A percentile compares a stretch with the other conserved stretches of the same genome.
Conservation (phyloP, 1,140 invertebrate genomes). For the Drosophila sturtevanti region DNA sequence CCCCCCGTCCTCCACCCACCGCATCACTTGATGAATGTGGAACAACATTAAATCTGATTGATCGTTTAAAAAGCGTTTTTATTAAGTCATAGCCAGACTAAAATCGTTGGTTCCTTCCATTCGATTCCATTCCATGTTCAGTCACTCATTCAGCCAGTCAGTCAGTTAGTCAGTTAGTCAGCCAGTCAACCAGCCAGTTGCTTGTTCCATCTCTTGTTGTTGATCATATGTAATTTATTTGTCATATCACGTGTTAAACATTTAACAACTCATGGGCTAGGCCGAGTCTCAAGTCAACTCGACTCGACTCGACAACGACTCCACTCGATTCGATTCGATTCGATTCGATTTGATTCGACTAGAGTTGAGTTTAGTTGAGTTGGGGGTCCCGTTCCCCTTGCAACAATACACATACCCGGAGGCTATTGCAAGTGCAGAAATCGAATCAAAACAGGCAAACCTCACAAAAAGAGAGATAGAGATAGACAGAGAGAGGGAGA, state of each 20-base stretch:
- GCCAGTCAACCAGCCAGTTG: background rate
- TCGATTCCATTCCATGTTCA: background rate
- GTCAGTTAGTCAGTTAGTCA: background rate
- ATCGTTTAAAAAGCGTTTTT: slow-evolving; percentile 19
- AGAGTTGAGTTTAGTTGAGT: background rate
- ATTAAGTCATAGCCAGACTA: slow-evolving; percentile 13
- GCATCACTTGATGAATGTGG: slow-evolving; percentile 13
- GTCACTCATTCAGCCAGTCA: no score
- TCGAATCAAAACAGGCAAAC: slow-evolving; percentile 45
- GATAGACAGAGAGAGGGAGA: slow-evolving; percentile 7
- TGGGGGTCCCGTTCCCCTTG: background rate
- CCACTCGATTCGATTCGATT: background rate
- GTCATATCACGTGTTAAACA: slow-evolving; percentile 68
- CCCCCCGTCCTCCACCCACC: background rate
- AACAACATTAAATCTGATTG: slow-evolving; percentile 17
- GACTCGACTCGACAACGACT: background rate
- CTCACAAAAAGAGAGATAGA: slow-evolving; percentile 33
- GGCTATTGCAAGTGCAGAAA: slow-evolving; percentile 50
- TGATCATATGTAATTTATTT: slow-evolving; percentile 68
- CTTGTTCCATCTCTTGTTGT: slow-evolving; percentile 22
- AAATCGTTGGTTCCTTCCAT: slow-evolving; percentile 6
- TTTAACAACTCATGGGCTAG: slow-evolving; percentile 62
- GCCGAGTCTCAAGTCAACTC: slow-evolving; percentile 11
- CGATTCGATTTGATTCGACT: background rate
- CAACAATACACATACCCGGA: slow-evolving; percentile 30